These are phyloP conservation scores for Lagopus leucura DNA, from an alignment of 2,113 vertebrate genomes.

Conservation along the genomic window DNA sequence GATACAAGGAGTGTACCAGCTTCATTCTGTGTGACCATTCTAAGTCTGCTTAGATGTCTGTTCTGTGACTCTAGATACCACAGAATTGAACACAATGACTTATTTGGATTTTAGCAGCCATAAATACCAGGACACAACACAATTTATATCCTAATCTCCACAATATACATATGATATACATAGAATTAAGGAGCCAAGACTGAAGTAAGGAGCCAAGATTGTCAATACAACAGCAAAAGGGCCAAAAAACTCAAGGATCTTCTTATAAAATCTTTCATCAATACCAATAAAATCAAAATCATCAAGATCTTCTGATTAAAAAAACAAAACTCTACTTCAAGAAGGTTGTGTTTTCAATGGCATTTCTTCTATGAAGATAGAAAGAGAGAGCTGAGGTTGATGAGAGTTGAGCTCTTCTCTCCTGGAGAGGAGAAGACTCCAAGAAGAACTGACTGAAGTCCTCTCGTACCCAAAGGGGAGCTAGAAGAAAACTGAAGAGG, in stretches of 20 bases:
- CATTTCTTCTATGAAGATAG: neutral
- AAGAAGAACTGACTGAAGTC: neutral
- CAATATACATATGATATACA: fast-evolving
- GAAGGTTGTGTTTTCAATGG: neutral
- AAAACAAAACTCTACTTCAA: neutral
- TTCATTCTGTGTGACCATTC: neutral
- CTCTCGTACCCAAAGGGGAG: too few relatives aligned
- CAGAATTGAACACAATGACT: neutral
- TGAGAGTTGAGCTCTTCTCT: neutral
- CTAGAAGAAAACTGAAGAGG: neutral
- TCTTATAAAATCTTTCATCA: fast-evolving
- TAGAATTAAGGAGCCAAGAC: neutral
- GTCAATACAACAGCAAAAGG: neutral
- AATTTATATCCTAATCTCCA: neutral
- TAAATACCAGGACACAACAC: neutral
- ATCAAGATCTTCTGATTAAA: neutral
- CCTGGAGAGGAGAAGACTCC: neutral
- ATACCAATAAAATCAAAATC: neutral
- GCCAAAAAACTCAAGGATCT: neutral
- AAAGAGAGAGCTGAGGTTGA: neutral
- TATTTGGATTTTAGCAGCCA: fast-evolving
- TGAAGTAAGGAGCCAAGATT: neutral
- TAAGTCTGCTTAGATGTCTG: neutral
- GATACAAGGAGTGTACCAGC: neutral
- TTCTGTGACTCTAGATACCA: neutral